phyloP scores from a whole-genome alignment of 1,140 invertebrate species.

The Mylabris phalerata region DNA sequence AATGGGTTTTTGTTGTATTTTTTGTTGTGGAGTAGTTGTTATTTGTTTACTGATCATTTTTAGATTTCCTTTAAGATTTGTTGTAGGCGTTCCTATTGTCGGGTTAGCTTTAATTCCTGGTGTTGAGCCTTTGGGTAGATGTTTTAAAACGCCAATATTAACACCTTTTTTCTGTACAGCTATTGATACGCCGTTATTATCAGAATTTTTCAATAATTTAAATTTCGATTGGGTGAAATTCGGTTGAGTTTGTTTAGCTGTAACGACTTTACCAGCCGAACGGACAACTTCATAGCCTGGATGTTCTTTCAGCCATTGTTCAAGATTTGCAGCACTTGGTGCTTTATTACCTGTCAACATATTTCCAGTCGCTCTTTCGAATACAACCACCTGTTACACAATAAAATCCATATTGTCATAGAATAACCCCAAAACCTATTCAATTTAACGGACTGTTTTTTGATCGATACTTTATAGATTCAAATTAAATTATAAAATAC shows the following conservation, averaged over 20 bases:
- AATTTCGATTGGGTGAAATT: constrained; percentile 36
- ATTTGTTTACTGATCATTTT: constrained; percentile 25
- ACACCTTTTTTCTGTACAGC: constrained; percentile 36
- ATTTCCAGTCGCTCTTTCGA: constrained; percentile 70
- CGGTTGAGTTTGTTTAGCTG: constrained; percentile 15
- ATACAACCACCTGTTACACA: constrained; percentile 52
- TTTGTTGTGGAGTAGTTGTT: constrained; percentile 17
- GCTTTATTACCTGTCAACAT: constrained; percentile 68
- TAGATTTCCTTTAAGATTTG: constrained; percentile 2
- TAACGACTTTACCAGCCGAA: constrained; percentile 46
- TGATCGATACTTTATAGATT: neutral
- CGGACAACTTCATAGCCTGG: constrained; percentile 76
- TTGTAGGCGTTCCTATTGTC: neutral
- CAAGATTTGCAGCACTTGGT: constrained; percentile 68
- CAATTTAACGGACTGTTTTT: neutral
- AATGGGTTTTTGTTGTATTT: constrained; percentile 19
- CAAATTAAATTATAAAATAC: neutral
- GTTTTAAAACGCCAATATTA: constrained; percentile 34
- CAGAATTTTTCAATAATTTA: constrained; percentile 36
- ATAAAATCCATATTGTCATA: neutral
- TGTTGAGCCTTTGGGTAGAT: constrained; percentile 30
- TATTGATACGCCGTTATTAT: constrained; percentile 34
- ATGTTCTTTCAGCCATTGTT: constrained; percentile 78
- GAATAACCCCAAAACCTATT: neutral
- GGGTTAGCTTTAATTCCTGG: constrained; percentile 13